Conservation (phyloP, 2,888 invertebrate species). For the Temnothorax rugatulus region DNA sequence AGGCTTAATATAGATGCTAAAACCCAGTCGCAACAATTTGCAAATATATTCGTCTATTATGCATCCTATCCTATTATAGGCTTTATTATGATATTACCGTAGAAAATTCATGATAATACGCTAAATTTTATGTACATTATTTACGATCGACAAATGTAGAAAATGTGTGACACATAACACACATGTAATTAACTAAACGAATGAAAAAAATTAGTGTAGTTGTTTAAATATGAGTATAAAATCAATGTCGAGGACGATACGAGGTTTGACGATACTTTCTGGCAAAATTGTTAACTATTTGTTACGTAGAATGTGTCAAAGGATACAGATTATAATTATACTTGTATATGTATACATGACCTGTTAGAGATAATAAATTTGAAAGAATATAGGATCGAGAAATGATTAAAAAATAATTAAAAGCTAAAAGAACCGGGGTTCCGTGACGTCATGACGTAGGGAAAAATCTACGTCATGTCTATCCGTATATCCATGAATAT, state of each 20-base stretch:
- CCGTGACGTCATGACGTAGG: slow-evolving; percentile 5
- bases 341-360: no score
- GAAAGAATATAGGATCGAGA: background rate
- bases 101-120: background rate
- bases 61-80: background rate
- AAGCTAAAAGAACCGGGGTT: background rate
- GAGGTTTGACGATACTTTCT: background rate
- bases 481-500: background rate
- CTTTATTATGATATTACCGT: background rate
- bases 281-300: background rate
- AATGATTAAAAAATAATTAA: background rate
- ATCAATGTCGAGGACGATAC: background rate
- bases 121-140: background rate
- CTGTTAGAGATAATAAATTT: background rate
- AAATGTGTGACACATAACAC: background rate
- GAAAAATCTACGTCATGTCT: slow-evolving; percentile 33
- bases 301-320: background rate
- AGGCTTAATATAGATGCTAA: background rate
- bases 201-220: background rate
- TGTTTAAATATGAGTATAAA: slow-evolving; percentile 3
- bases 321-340: background rate
- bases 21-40: background rate
- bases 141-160: background rate
- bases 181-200: background rate
- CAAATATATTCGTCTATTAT: slow-evolving; percentile 1